Conservation (phyloP, 2,113 vertebrate species). For the Sardina pilchardus region DNA sequence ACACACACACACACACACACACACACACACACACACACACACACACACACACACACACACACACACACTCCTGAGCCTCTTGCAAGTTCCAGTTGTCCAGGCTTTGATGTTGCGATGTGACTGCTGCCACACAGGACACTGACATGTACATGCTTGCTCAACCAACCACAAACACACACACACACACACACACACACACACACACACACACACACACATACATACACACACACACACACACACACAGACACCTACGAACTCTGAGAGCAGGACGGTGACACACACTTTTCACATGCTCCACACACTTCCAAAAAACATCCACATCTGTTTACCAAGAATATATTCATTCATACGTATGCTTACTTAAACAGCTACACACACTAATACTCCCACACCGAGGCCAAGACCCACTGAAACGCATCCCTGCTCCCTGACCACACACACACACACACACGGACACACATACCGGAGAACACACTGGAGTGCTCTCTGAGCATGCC, state of each 20-base stretch:
- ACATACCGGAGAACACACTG: not conserved
- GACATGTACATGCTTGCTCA: slow-evolving; percentile 17
- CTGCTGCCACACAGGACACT: slow-evolving; percentile 19
- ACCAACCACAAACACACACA: not conserved
- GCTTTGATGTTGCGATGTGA: slow-evolving; percentile 16
- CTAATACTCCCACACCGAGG: not conserved
- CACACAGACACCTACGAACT: slow-evolving; percentile 14
- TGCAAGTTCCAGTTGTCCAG: slow-evolving; percentile 13
- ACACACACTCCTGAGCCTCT: not conserved
- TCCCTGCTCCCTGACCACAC: not conserved
- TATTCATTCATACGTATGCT: not conserved
- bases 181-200: slow-evolving; percentile 6
- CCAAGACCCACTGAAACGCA: not conserved
- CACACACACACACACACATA: slow-evolving; percentile 2
- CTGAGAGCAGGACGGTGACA: not conserved
- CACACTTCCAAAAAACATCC: not conserved
- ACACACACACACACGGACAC: not conserved
- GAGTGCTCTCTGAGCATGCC: not conserved
- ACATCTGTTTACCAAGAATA: not conserved
- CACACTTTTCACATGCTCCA: not conserved
- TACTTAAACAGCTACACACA: not conserved
- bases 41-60: slow-evolving; percentile 6
- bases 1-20: not conserved
- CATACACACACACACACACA: slow-evolving; percentile 17
- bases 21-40: slow-evolving; percentile 4